phyloP scores from a whole-genome alignment of 2,797 vertebrate species.

The Borostomias antarcticus region DNA sequence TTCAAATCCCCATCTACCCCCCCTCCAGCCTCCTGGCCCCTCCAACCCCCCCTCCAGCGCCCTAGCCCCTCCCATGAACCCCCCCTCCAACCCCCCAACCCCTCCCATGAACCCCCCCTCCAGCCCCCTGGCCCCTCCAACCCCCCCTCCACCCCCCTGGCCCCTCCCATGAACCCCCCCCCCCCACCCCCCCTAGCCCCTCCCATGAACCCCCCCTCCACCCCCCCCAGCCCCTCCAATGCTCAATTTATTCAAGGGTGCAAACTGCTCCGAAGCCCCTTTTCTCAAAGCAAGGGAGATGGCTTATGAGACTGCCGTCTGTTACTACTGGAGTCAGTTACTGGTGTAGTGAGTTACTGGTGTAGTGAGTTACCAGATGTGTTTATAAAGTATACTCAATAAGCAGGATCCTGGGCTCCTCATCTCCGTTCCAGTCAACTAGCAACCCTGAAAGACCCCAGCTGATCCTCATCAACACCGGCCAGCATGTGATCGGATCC shows the following conservation, averaged over 20 bases:
- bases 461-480: conserved; percentile 96
- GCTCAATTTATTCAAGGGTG: conserved; percentile 91
- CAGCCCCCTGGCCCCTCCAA: neutral
- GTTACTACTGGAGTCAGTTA: too few relatives aligned
- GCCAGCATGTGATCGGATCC: conserved; percentile 96
- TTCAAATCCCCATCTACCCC: conserved; percentile 92
- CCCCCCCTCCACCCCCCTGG: neutral
- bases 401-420: conserved; percentile 63
- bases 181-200: conserved; percentile 27
- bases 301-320: too few relatives aligned
- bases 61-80: conserved; percentile 65
- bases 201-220: neutral
- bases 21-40: conserved; percentile 27
- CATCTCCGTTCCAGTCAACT: conserved; percentile 95
- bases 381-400: neutral
- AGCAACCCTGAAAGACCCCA: conserved; percentile 94
- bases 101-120: conserved; percentile 81
- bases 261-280: too few relatives aligned
- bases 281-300: too few relatives aligned
- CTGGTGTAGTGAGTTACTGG: too few relatives aligned
- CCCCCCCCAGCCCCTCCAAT: conserved; percentile 61
- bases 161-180: too few relatives aligned
- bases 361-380: too few relatives aligned
- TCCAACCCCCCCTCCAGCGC: neutral
- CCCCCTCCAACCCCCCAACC: conserved; percentile 7